These are phyloP conservation scores for Ceyx melanurus DNA, from an alignment of 2,113 vertebrate genomes.

Conservation along the genomic window DNA sequence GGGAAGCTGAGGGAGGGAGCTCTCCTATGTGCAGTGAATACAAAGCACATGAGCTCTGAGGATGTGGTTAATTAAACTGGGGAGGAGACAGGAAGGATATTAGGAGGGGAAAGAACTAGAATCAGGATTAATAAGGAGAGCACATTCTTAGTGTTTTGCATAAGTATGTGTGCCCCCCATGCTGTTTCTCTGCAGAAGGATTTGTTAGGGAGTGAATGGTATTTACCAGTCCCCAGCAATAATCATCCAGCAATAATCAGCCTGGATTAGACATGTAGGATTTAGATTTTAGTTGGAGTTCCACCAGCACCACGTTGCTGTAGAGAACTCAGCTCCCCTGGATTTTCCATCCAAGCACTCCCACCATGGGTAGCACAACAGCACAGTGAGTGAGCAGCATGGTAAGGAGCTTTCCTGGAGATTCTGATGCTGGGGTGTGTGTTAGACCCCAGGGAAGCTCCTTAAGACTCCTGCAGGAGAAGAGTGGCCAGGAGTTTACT, in stretches of 20 bases:
- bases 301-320: not conserved
- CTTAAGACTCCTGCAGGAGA: not conserved
- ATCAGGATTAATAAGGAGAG: not conserved
- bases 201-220: slow-evolving; percentile 25
- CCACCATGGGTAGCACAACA: not conserved
- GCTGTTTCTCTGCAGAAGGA: not conserved
- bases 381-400: not conserved
- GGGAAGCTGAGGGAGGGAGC: not conserved
- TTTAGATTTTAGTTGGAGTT: slow-evolving; percentile 46
- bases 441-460: too few species aligned
- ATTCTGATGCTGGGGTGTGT: not conserved
- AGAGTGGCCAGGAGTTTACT: not conserved
- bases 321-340: slow-evolving; percentile 6
- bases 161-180: not conserved
- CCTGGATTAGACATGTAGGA: slow-evolving; percentile 55
- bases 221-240: slow-evolving; percentile 49
- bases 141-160: not conserved
- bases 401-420: slow-evolving; percentile 55
- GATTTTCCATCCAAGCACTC: slow-evolving; percentile 38
- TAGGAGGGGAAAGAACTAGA: not conserved
- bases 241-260: slow-evolving; percentile 33
- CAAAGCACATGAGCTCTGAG: not conserved
- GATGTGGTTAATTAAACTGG: not conserved
- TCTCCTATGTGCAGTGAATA: not conserved
- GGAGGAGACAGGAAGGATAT: not conserved